Evolutionary conservation across 2,888 invertebrate species (phyloP), one percentile per base, ranked within the genome.

Genomic region (Clusia tigrina): DNA sequence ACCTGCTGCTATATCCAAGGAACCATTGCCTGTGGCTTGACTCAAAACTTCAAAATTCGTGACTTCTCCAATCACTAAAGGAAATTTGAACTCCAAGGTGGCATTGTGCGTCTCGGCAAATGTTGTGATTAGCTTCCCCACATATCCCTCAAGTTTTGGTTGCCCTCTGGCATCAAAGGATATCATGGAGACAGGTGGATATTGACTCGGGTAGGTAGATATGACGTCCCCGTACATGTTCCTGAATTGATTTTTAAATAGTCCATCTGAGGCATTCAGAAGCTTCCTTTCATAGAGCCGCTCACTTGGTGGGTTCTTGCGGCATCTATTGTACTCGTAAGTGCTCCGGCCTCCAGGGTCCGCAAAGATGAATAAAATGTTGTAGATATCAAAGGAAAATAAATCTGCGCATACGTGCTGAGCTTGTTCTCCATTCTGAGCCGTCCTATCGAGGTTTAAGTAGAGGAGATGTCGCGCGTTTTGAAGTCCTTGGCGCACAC

Each of bases 41-140:
- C 22, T 10, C 1, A 74, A 54, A 0, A 52, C 38, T 0, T 38
- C 48, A 0, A 22, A 42, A 42, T 17, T 51, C 0, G 2, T n/a
- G 0, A 2, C 20, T 5, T 22, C 2, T 2, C 9, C 20, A 0
- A 62, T 1, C 15, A 53, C 58, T 0, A 63, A 18, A 0, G 56
- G 20, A 0, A 42, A 48, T 0, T 55, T 58, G 15, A 68, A 25
- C 5, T 53, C 12, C 2, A 77, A 17, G 0, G 69, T 68, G 1
- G 71, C 77, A 56, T 76, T 77, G 1, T 71, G 23, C 0, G 67
- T 69, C 2, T 54, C 6, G 1, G 63, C 74, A 32, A 72, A 77
- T 0, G 56, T 46, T 2, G 48, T 65, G 1, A 78, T 2, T 24
- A 76, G n/a, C 9, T 64, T 63, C 0, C 67, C 63, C 15, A 69